A percentile compares a stretch with the other conserved stretches of the same genome.
These are phyloP conservation scores for Seladonia tumulorum DNA, from an alignment of 2,888 invertebrate genomes.

Conservation along the genomic window DNA sequence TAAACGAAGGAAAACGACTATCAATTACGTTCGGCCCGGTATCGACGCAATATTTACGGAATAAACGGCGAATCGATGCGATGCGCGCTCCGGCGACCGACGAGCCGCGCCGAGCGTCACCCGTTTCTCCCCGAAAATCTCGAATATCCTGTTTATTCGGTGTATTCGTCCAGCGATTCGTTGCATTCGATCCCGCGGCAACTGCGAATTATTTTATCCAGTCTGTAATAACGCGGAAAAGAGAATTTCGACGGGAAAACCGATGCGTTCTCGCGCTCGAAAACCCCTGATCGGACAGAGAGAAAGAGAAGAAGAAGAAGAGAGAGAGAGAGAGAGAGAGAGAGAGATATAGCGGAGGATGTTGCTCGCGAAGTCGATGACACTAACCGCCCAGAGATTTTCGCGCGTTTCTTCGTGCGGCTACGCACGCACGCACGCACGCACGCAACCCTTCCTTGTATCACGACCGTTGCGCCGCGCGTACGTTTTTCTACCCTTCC, in stretches of 20 bases:
- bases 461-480: constrained; percentile 21
- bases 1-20: constrained; percentile 51
- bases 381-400: constrained; percentile 60
- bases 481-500: constrained; percentile 70
- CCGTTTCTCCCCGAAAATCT: not conserved
- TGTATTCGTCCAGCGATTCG: constrained; percentile 3
- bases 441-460: constrained; percentile 61
- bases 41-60: constrained; percentile 48
- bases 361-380: constrained; percentile 33
- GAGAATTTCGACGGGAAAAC: not conserved
- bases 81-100: not conserved
- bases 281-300: not conserved
- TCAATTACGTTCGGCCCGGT: constrained; percentile 37
- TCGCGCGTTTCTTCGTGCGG: constrained; percentile 57
- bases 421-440: constrained; percentile 10
- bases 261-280: not conserved
- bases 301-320: not conserved
- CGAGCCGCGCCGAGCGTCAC: not conserved
- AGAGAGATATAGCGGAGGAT: not conserved
- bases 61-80: constrained; percentile 38
- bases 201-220: constrained; percentile 16
- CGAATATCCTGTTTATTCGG: constrained; percentile 33
- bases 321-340: not conserved
- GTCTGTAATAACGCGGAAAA: constrained; percentile 4
- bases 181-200: constrained; percentile 24